These are phyloP conservation scores for Heteropelma amictum DNA, from an alignment of 2,888 invertebrate species.

Conservation along the genomic window DNA sequence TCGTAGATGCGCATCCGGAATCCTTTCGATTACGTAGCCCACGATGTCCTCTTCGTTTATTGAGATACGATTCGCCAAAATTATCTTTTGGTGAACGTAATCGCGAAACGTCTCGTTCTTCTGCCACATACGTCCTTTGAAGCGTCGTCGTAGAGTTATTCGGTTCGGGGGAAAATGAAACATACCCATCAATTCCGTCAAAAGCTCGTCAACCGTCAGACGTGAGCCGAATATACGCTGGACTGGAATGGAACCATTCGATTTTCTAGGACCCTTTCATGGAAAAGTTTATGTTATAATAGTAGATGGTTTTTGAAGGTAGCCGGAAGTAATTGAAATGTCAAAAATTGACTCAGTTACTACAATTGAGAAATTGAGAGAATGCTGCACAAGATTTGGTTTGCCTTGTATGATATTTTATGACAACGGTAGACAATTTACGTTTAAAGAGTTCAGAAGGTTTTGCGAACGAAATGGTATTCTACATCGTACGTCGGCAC, in stretches of 20 bases:
- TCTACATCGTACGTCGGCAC: slow-evolving; percentile 36
- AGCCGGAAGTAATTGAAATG: slow-evolving; percentile 46
- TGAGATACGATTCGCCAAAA: not conserved
- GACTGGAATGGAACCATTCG: slow-evolving; percentile 37
- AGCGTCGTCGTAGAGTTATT: not conserved
- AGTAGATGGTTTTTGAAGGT: slow-evolving; percentile 22
- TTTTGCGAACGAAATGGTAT: slow-evolving; percentile 50
- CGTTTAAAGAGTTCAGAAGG: slow-evolving; percentile 19
- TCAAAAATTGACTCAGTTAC: not conserved
- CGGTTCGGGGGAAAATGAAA: slow-evolving; percentile 21
- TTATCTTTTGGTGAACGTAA: slow-evolving; percentile 1
- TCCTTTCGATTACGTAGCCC: slow-evolving; percentile 1
- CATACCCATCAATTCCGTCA: slow-evolving; percentile 9
- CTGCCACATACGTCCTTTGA: not conserved
- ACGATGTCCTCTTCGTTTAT: not conserved
- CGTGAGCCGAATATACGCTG: not conserved
- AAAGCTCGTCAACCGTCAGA: not conserved
- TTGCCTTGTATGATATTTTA: slow-evolving; percentile 47
- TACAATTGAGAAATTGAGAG: slow-evolving; percentile 50
- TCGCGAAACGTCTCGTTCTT: not conserved
- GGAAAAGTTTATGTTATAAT: slow-evolving; percentile 17
- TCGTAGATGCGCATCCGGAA: not conserved
- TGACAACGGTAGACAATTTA: slow-evolving; percentile 51
- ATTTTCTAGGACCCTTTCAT: slow-evolving; percentile 47
- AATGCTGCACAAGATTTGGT: slow-evolving; percentile 48